Percentiles rank a stretch among this genome's conserved stretches.
Conservation (phyloP, 2,888 invertebrate genomes). For the Pollenia labialis region DNA sequence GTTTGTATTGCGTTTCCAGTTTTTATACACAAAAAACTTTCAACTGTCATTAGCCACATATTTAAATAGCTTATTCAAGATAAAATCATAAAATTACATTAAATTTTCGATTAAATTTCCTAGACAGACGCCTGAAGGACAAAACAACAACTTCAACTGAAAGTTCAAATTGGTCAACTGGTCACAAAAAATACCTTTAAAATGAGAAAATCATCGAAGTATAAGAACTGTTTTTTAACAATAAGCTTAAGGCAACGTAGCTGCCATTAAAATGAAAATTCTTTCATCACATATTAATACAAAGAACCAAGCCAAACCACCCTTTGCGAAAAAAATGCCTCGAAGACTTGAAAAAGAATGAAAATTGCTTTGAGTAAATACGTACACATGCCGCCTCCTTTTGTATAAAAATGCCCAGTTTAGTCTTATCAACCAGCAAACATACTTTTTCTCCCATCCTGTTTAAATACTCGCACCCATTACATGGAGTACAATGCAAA, state of each 20-base stretch:
- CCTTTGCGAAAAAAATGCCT: constrained; percentile 54
- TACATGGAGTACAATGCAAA: constrained; percentile 59
- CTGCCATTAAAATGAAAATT: constrained; percentile 63
- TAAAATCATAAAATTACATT: constrained; percentile 74
- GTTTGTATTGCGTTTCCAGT: too few relatives aligned
- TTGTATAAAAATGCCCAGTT: constrained; percentile 50
- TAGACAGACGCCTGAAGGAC: constrained; percentile 65
- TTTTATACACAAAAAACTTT: neutral
- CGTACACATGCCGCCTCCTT: constrained; percentile 70
- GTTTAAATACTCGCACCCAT: constrained; percentile 11
- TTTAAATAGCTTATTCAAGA: constrained; percentile 63
- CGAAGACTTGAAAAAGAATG: constrained; percentile 43
- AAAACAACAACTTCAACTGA: constrained; percentile 23
- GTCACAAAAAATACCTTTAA: constrained; percentile 60
- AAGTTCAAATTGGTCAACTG: constrained; percentile 64
- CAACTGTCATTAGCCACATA: constrained; percentile 51
- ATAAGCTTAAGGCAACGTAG: constrained; percentile 63
- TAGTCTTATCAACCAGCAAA: constrained; percentile 64
- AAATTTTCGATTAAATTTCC: constrained; percentile 75
- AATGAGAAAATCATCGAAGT: constrained; percentile 56
- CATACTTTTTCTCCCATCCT: constrained; percentile 50
- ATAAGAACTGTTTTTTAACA: constrained; percentile 64
- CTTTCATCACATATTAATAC: constrained; percentile 57
- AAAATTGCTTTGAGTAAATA: constrained; percentile 71
- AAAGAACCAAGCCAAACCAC: constrained; percentile 43